phyloP scores from a whole-genome alignment of 1,140 invertebrate genomes.

The Leucophenga varia region DNA sequence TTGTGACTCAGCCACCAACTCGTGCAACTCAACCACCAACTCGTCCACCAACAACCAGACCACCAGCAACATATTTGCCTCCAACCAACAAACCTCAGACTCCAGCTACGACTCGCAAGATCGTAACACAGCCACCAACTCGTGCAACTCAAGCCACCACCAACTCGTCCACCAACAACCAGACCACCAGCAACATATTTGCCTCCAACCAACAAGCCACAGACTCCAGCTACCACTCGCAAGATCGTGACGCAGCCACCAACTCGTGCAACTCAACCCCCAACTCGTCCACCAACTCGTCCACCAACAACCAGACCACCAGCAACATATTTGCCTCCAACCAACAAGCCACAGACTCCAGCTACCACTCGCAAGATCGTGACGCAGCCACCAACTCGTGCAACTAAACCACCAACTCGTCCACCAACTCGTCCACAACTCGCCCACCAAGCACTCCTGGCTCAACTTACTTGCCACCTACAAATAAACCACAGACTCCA shows the following conservation, averaged over 20 bases:
- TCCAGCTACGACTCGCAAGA: background rate
- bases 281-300: slow-evolving; percentile 16
- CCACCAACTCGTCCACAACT: slow-evolving; percentile 4
- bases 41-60: slow-evolving; percentile 16
- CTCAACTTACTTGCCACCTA: too few relatives aligned
- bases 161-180: slow-evolving; percentile 6
- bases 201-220: slow-evolving; percentile 22
- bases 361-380: too few relatives aligned
- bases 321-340: slow-evolving; percentile 39
- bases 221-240: slow-evolving; percentile 24
- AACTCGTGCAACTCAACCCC: slow-evolving; percentile 17
- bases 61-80: slow-evolving; percentile 8
- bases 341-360: too few relatives aligned
- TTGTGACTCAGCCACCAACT: too few relatives aligned
- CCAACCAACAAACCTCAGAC: too few relatives aligned
- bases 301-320: slow-evolving; percentile 20
- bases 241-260: slow-evolving; percentile 28
- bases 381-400: too few relatives aligned
- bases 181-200: slow-evolving; percentile 27
- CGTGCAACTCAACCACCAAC: too few relatives aligned
- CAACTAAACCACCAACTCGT: background rate
- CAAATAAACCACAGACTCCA: too few relatives aligned
- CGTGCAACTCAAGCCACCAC: too few relatives aligned
- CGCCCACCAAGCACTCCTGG: too few relatives aligned
- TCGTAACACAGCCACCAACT: too few relatives aligned